A percentile compares a stretch with the other conserved stretches of the same genome.
Conservation (phyloP, 2,888 invertebrate genomes). For the Drosophila recens region DNA sequence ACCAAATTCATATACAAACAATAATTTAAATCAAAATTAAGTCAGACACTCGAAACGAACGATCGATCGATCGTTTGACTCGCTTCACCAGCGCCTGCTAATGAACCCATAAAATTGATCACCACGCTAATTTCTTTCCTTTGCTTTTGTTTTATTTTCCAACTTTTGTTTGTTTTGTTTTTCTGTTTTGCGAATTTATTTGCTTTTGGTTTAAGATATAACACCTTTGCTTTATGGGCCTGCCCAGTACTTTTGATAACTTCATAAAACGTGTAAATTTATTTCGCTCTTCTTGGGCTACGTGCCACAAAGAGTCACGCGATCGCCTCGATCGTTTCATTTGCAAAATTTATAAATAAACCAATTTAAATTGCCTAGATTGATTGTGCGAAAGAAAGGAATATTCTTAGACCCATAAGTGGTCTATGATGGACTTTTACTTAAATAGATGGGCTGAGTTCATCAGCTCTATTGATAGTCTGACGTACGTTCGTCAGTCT, state of each 20-base stretch:
- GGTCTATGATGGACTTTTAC: constrained; percentile 14
- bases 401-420: constrained; percentile 18
- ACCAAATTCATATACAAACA: constrained; percentile 58
- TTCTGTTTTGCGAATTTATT: constrained; percentile 36
- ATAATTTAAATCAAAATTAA: constrained; percentile 75
- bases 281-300: constrained; percentile 10
- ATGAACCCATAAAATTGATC: constrained; percentile 81
- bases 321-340: constrained; percentile 42
- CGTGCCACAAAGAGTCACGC: constrained; percentile 64
- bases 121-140: constrained; percentile 69
- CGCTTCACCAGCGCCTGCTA: constrained; percentile 58
- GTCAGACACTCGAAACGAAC: constrained; percentile 65
- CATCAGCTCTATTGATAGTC: constrained; percentile 1
- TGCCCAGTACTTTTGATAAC: constrained; percentile 24
- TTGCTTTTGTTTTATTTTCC: constrained; percentile 3
- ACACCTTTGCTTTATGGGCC: constrained; percentile 68
- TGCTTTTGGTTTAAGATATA: constrained; percentile 55
- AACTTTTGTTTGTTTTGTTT: constrained; percentile 14
- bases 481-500: constrained; percentile 10
- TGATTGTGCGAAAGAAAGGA: background rate
- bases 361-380: constrained; percentile 16
- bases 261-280: constrained; percentile 21
- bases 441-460: constrained; percentile 11
- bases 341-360: constrained; percentile 38
- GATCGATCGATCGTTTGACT: constrained; percentile 58